Percentiles rank a stretch among this genome's conserved stretches.
Evolutionary conservation across 2,888 invertebrate species (phyloP).

Genomic region (Ophion slaviceki): DNA sequence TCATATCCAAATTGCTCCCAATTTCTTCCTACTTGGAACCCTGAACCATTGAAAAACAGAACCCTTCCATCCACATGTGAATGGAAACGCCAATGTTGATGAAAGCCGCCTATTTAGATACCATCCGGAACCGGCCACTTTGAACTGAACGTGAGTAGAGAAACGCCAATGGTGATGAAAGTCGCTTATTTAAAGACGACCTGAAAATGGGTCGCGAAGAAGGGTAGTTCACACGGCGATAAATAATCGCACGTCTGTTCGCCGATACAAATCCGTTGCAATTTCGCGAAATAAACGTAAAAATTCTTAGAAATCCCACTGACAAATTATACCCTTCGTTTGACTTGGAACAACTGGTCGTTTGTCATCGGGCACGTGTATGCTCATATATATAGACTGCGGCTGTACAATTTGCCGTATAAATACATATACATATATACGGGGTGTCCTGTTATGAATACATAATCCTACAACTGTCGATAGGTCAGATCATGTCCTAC

Average conservation of each 20-base stretch:
- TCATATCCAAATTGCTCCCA: too few species aligned
- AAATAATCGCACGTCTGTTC: neutral
- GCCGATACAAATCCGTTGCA: neutral
- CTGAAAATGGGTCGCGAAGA: neutral
- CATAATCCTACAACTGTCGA: too few species aligned
- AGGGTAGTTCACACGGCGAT: neutral
- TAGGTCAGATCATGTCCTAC: too few species aligned
- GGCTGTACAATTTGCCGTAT: neutral
- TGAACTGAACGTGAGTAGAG: too few species aligned
- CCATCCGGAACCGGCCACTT: too few species aligned
- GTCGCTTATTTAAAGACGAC: neutral
- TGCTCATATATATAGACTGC: neutral
- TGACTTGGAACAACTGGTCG: conserved; percentile 52
- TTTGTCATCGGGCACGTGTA: conserved; percentile 48
- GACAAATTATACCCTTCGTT: conserved; percentile 42
- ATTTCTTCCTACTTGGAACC: too few species aligned
- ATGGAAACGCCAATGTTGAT: too few species aligned
- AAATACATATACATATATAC: too few species aligned
- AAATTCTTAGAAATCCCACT: conserved; percentile 33
- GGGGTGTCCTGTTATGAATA: too few species aligned
- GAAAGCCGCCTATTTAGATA: too few species aligned
- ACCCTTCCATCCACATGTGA: too few species aligned
- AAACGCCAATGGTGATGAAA: neutral
- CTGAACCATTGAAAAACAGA: too few species aligned
- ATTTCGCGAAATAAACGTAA: conserved; percentile 27